Evolutionary conservation across 2,797 vertebrate species (phyloP).

Genomic region (Acanthurus leucopareius): DNA sequence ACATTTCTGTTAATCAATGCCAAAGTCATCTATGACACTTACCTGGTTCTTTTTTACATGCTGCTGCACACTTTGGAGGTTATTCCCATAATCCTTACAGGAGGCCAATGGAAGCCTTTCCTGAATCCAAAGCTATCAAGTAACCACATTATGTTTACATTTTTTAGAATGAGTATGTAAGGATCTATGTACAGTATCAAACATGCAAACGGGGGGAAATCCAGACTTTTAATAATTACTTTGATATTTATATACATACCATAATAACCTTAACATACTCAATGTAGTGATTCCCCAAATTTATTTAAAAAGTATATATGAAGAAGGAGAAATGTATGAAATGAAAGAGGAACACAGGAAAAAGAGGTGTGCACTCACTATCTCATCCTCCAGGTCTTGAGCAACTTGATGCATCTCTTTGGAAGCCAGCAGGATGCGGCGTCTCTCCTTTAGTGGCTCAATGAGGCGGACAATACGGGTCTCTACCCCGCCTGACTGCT

Average conservation of each 20-base stretch:
- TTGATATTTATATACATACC: not conserved
- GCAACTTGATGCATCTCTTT: conserved; percentile 96
- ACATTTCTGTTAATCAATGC: conserved; percentile 2
- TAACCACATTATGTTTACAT: conserved; percentile 12
- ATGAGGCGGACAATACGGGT: conserved; percentile 94
- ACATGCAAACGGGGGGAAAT: not conserved
- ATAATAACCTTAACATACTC: not conserved
- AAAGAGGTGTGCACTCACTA: conserved; percentile 83
- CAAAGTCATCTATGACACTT: conserved; percentile 18
- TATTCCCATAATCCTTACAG: conserved; percentile 93
- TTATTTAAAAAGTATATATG: not conserved
- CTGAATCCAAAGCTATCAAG: conserved; percentile 92
- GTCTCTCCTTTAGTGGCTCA: conserved; percentile 93
- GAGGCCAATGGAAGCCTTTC: conserved; percentile 91
- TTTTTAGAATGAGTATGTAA: not conserved
- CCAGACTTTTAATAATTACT: not conserved
- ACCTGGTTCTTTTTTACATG: conserved; percentile 96
- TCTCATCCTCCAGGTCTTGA: conserved; percentile 95
- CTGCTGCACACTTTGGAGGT: conserved; percentile 92
- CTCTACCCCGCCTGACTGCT: conserved; percentile 88
- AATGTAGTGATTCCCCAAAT: not conserved
- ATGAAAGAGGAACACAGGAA: not conserved
- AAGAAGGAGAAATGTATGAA: not conserved
- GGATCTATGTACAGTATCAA: not conserved
- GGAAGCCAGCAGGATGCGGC: conserved; percentile 92